These are phyloP conservation scores for Tetraodon nigroviridis DNA, from an alignment of 2,113 vertebrate species.

Conservation along the genomic window DNA sequence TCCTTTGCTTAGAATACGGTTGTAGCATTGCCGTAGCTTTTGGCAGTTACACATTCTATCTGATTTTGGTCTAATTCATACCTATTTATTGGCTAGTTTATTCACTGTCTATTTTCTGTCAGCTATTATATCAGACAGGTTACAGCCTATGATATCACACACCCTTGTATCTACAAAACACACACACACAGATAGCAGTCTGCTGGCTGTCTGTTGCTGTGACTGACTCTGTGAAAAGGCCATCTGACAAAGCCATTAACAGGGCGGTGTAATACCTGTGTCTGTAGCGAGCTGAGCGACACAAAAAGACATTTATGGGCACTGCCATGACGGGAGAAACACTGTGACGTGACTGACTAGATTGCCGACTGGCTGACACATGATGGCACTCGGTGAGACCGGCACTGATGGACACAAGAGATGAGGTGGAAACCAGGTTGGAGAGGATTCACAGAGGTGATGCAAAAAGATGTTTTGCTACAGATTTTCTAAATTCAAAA, in stretches of 20 bases:
- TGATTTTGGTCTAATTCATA: neutral
- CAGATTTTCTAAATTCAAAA: slow-evolving; percentile 33
- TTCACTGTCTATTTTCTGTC: no score
- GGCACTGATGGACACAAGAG: slow-evolving; percentile 36
- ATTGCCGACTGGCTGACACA: slow-evolving; percentile 39
- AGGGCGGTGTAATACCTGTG: slow-evolving; percentile 66
- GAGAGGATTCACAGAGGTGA: slow-evolving; percentile 12
- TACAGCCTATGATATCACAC: slow-evolving; percentile 8
- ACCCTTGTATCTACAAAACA: neutral
- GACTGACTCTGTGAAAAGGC: slow-evolving; percentile 66
- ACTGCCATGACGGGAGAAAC: slow-evolving; percentile 58
- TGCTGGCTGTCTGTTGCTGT: slow-evolving; percentile 57
- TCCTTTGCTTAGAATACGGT: no score
- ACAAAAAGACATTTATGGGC: slow-evolving; percentile 64
- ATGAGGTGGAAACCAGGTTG: slow-evolving; percentile 15
- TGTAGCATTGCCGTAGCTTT: no score
- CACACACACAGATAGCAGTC: slow-evolving; percentile 46
- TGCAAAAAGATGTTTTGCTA: slow-evolving; percentile 11
- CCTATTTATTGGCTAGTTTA: no score
- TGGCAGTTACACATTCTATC: no score
- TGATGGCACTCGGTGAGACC: slow-evolving; percentile 34
- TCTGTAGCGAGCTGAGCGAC: slow-evolving; percentile 56
- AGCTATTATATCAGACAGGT: slow-evolving; percentile 12
- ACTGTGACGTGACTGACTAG: slow-evolving; percentile 49
- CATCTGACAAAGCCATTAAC: slow-evolving; percentile 76